Conservation (phyloP, 2,888 invertebrate genomes). For the Amphiduros pacificus region DNA sequence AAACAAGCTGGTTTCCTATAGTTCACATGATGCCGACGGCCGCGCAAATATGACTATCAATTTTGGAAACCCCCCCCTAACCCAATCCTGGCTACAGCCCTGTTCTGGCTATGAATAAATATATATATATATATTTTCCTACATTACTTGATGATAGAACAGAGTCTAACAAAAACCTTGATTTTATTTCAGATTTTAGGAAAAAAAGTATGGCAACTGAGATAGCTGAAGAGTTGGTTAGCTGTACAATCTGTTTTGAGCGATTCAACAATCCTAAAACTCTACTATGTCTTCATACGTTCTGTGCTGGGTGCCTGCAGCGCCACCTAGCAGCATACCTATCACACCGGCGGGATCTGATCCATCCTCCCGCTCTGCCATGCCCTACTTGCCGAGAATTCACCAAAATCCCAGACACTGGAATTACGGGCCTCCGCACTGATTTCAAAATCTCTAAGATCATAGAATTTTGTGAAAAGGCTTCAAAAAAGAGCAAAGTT, state of each 20-base stretch:
- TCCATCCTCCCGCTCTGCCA: background rate
- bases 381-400: conserved; percentile 15
- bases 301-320: conserved; percentile 11
- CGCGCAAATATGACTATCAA: too few relatives aligned
- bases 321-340: conserved; percentile 11
- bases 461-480: background rate
- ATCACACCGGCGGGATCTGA: background rate
- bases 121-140: too few relatives aligned
- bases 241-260: conserved; percentile 16
- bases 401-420: background rate
- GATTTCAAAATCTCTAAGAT: conserved; percentile 21
- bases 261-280: conserved; percentile 16
- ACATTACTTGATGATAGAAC: too few relatives aligned
- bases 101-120: too few relatives aligned
- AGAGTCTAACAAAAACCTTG: too few relatives aligned
- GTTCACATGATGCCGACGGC: too few relatives aligned
- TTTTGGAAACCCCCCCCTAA: too few relatives aligned
- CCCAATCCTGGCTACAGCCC: too few relatives aligned
- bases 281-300: conserved; percentile 14
- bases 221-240: conserved; percentile 15
- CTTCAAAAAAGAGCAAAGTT: background rate
- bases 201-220: too few relatives aligned
- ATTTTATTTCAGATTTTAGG: too few relatives aligned
- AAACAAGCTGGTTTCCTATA: too few relatives aligned
- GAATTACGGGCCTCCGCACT: conserved; percentile 5